phyloP scores from a whole-genome alignment of 2,888 invertebrate genomes.

The Caenorhabditis uteleia region DNA sequence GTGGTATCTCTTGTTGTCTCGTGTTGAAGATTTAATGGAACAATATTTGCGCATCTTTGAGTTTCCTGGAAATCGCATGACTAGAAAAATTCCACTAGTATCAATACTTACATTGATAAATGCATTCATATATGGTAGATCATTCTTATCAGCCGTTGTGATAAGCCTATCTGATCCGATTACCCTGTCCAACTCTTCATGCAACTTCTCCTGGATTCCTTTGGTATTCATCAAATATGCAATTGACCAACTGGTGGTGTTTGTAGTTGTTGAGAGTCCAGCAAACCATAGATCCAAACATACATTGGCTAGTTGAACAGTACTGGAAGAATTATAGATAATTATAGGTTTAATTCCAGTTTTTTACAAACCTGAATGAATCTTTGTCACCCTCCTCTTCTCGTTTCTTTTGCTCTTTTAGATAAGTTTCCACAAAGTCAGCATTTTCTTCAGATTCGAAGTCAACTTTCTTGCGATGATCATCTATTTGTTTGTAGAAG shows the following conservation, averaged over 20 bases:
- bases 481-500: too few relatives aligned
- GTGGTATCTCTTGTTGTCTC: conserved; percentile 16
- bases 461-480: too few relatives aligned
- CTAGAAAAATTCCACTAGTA: too few relatives aligned
- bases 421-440: too few relatives aligned
- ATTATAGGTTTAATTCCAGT: too few relatives aligned
- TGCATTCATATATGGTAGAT: conserved; percentile 42
- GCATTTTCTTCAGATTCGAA: too few relatives aligned
- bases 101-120: conserved; percentile 49
- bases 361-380: too few relatives aligned
- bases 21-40: conserved; percentile 32
- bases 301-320: conserved; percentile 18
- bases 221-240: conserved; percentile 18
- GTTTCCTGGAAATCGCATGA: too few relatives aligned
- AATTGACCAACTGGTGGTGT: conserved; percentile 20
- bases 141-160: conserved; percentile 43
- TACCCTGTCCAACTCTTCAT: conserved; percentile 45
- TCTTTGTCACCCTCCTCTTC: conserved; percentile 22
- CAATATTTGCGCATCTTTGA: conserved; percentile 29
- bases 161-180: conserved; percentile 43
- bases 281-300: conserved; percentile 32
- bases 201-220: conserved; percentile 41
- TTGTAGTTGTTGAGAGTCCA: conserved; percentile 17
- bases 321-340: conserved; percentile 9
- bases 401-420: conserved; percentile 32